phyloP scores from a whole-genome alignment of 2,113 vertebrate genomes.

The Mastomys coucha region DNA sequence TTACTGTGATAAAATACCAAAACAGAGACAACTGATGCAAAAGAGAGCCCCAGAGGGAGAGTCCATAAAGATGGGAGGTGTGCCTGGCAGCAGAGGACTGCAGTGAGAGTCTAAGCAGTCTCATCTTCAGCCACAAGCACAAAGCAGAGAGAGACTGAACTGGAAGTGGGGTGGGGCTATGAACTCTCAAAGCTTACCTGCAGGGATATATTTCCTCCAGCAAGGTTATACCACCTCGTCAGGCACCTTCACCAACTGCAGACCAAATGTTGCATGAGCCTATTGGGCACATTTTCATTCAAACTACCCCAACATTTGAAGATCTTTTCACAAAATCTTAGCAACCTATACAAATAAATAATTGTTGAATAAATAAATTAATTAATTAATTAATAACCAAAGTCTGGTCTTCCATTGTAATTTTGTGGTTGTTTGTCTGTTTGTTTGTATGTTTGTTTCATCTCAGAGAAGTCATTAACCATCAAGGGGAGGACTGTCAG shows the following conservation, averaged over 20 bases:
- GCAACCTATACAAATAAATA: slow-evolving; percentile 2
- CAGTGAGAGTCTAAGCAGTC: neutral
- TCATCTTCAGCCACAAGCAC: neutral
- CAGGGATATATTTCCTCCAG: neutral
- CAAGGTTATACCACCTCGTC: neutral
- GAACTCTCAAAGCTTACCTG: neutral
- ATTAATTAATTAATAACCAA: neutral
- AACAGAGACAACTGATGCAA: neutral
- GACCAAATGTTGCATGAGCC: neutral
- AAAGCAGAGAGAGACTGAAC: neutral
- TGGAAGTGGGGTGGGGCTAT: neutral
- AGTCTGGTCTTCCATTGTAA: slow-evolving; percentile 14
- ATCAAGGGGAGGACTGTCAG: neutral
- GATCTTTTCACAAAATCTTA: slow-evolving; percentile 41
- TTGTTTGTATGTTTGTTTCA: neutral
- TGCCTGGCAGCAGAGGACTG: neutral
- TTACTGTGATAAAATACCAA: neutral
- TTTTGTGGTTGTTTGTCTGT: neutral
- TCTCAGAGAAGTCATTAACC: slow-evolving; percentile 1
- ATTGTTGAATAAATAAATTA: neutral
- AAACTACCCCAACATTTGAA: neutral
- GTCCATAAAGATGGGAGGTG: neutral
- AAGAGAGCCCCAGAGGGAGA: neutral
- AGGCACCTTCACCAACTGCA: neutral
- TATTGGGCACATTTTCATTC: neutral